Percentiles rank a stretch among this genome's conserved stretches.
phyloP scores from a whole-genome alignment of 2,113 vertebrate genomes.

The Natator depressus region DNA sequence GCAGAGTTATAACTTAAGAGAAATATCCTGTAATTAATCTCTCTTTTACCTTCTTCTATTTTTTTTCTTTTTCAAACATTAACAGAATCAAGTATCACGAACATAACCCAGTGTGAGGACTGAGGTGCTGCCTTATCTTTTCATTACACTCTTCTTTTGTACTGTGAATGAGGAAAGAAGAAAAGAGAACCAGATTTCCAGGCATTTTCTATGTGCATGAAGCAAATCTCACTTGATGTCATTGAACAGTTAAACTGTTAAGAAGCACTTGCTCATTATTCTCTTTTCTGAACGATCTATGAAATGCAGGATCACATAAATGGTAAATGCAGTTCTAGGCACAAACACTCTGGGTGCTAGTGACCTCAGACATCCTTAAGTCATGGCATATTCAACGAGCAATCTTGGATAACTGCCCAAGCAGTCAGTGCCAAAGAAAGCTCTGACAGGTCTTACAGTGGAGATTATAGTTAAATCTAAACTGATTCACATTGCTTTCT shows the following conservation, averaged over 20 bases:
- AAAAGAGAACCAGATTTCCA: neutral
- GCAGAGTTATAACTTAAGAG: conserved; percentile 42
- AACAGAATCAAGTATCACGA: conserved; percentile 18
- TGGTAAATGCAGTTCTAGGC: neutral
- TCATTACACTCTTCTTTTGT: neutral
- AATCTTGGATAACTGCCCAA: conserved; percentile 42
- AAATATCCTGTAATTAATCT: conserved; percentile 47
- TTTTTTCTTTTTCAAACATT: conserved; percentile 18
- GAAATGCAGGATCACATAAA: conserved; percentile 3
- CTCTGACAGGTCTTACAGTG: conserved; percentile 45
- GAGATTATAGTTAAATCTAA: conserved; percentile 55
- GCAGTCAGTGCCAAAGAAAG: conserved; percentile 30
- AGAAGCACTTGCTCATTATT: neutral
- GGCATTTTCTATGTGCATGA: neutral
- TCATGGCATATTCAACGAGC: conserved; percentile 1
- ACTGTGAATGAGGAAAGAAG: neutral
- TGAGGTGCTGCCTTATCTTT: neutral
- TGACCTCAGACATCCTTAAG: conserved; percentile 37
- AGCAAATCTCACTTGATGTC: conserved; percentile 2
- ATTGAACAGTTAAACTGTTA: neutral
- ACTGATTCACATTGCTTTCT: conserved; percentile 50
- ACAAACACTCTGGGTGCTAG: neutral
- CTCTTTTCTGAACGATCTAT: neutral
- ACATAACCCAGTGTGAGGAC: neutral
- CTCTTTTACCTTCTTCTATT: neutral